These are phyloP conservation scores for Plusia festucae DNA, from an alignment of 2,888 invertebrate species.

Conservation along the genomic window DNA sequence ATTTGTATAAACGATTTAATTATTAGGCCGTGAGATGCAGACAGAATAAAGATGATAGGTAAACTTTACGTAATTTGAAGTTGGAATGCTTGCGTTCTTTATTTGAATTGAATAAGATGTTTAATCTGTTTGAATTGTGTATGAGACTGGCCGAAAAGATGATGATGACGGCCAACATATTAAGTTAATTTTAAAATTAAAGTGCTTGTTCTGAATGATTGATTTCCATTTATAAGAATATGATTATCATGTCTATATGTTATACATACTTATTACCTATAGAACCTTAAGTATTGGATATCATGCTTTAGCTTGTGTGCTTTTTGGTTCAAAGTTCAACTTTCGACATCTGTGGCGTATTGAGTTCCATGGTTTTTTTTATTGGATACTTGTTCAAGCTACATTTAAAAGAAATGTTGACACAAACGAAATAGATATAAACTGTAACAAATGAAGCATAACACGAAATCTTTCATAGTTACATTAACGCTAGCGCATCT, in stretches of 20 bases:
- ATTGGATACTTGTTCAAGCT: neutral
- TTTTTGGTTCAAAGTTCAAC: too few species aligned
- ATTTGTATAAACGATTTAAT: neutral
- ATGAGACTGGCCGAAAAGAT: neutral
- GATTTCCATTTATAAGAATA: too few species aligned
- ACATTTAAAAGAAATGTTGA: neutral
- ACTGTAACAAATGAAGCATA: conserved; percentile 19
- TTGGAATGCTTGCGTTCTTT: neutral
- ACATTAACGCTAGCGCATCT: conserved; percentile 12
- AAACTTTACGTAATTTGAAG: conserved; percentile 15
- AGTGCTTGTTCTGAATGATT: too few species aligned
- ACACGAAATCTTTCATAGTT: conserved; percentile 18
- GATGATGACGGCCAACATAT: neutral
- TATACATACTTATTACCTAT: too few species aligned
- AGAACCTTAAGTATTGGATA: too few species aligned
- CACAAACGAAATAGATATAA: conserved; percentile 7
- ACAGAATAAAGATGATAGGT: neutral
- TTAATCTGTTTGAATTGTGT: neutral
- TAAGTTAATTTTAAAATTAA: neutral
- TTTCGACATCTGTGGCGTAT: too few species aligned
- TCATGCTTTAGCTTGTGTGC: too few species aligned
- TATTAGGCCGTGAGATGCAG: conserved; percentile 1
- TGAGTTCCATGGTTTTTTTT: too few species aligned
- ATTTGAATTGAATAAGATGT: neutral
- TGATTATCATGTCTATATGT: too few species aligned